Evolutionary conservation across 2,888 invertebrate genomes (phyloP).

Genomic region (Seladonia tumulorum): DNA sequence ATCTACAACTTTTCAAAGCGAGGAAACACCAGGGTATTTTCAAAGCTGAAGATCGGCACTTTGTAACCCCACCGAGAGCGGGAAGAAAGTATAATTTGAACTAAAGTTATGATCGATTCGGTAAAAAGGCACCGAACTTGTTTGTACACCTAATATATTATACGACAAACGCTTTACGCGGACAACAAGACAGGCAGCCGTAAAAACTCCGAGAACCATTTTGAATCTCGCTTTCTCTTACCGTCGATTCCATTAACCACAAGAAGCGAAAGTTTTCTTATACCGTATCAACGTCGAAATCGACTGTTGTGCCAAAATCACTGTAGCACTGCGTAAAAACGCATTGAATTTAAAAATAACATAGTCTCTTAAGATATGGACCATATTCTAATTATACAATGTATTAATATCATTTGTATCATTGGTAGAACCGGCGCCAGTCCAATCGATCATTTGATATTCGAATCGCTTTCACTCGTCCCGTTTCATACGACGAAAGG

Average conservation of each 20-base stretch:
- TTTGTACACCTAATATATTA: neutral
- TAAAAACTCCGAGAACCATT: conserved; percentile 29
- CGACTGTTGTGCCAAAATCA: conserved; percentile 15
- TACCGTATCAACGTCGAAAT: neutral
- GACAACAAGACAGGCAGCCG: conserved; percentile 31
- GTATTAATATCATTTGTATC: neutral
- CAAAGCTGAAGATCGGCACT: too few species aligned
- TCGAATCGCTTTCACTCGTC: neutral
- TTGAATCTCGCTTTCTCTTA: conserved; percentile 61
- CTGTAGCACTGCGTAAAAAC: neutral
- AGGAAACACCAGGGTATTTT: too few species aligned
- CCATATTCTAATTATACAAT: neutral
- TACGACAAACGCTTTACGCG: neutral
- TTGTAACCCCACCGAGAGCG: too few species aligned
- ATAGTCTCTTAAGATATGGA: neutral
- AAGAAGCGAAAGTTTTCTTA: conserved; percentile 66
- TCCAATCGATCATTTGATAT: neutral
- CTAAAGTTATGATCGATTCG: too few species aligned
- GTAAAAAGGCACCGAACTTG: too few species aligned
- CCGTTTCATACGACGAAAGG: neutral
- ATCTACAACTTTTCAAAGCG: too few species aligned
- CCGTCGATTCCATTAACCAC: conserved; percentile 59
- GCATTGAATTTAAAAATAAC: neutral
- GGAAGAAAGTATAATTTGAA: too few species aligned
- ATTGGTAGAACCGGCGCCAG: neutral